These are phyloP conservation scores for Potamarius usumacintae DNA, from an alignment of 2,113 vertebrate species.

Conservation along the genomic window DNA sequence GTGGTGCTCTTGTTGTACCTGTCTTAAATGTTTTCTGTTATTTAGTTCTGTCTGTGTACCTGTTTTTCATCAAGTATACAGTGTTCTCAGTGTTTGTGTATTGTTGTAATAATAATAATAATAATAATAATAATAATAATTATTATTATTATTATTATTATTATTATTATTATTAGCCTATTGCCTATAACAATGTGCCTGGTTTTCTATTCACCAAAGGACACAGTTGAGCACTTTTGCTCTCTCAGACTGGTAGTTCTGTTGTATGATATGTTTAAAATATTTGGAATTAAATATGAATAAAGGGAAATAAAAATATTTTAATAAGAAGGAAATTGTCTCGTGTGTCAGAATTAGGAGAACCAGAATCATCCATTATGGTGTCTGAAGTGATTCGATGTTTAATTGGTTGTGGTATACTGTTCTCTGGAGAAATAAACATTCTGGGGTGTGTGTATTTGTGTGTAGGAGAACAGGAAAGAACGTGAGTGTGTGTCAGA, in stretches of 20 bases:
- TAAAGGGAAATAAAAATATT: not conserved
- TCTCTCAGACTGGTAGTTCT: not conserved
- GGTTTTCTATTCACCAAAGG: not conserved
- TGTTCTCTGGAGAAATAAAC: constrained; percentile 22
- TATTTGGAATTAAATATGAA: constrained; percentile 14
- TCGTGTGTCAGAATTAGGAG: constrained; percentile 1
- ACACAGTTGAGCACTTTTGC: not conserved
- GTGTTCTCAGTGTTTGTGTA: too few species aligned
- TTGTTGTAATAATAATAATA: too few species aligned
- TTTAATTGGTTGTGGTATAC: constrained; percentile 29
- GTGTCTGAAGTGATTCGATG: constrained; percentile 20
- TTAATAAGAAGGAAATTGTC: not conserved
- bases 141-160: too few species aligned
- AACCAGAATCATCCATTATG: not conserved
- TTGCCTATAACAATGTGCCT: too few species aligned
- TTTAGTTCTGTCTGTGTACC: too few species aligned
- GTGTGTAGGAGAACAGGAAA: constrained; percentile 12
- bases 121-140: too few species aligned
- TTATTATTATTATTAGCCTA: too few species aligned
- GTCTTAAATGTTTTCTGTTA: too few species aligned
- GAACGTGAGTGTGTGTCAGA: constrained; percentile 37
- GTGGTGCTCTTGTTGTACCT: too few species aligned
- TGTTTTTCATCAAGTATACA: too few species aligned
- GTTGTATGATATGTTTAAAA: not conserved
- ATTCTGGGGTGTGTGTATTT: constrained; percentile 12